Evolutionary conservation across 2,888 invertebrate genomes (phyloP).

Genomic region (Clivina fossor): DNA sequence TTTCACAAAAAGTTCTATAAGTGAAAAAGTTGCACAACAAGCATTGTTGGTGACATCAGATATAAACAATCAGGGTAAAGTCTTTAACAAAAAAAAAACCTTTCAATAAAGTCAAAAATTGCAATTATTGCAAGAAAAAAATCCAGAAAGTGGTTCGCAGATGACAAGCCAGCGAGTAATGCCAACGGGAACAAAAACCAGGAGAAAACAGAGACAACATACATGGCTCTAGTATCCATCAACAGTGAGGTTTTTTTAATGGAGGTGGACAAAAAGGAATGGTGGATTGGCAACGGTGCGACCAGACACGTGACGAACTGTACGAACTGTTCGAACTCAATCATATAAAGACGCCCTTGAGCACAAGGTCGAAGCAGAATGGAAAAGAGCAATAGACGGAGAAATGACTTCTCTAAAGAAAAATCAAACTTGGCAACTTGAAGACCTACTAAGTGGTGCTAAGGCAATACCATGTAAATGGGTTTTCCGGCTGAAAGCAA

Average conservation of each 20-base stretch:
- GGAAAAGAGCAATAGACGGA: constrained; percentile 40
- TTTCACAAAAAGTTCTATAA: constrained; percentile 27
- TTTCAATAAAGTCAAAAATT: neutral
- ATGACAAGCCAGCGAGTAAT: constrained; percentile 28
- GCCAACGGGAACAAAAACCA: neutral
- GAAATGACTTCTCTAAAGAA: constrained; percentile 41
- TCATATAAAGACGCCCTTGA: constrained; percentile 26
- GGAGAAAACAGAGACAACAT: too few relatives aligned
- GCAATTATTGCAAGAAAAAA: constrained; percentile 39
- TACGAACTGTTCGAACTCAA: too few relatives aligned
- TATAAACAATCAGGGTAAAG: too few relatives aligned
- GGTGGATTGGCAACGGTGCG: too few relatives aligned
- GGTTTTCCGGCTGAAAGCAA: constrained; percentile 41
- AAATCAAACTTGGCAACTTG: constrained; percentile 40
- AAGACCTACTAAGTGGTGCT: constrained; percentile 37
- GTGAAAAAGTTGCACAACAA: constrained; percentile 3
- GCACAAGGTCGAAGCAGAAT: constrained; percentile 33
- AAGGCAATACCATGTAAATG: constrained; percentile 41
- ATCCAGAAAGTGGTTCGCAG: constrained; percentile 38
- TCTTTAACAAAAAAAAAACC: neutral
- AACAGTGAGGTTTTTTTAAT: too few relatives aligned
- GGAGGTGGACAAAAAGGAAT: too few relatives aligned
- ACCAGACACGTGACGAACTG: too few relatives aligned
- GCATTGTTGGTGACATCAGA: neutral
- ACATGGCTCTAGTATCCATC: too few relatives aligned